phyloP scores from a whole-genome alignment of 2,113 vertebrate species.

The Heteronetta atricapilla region DNA sequence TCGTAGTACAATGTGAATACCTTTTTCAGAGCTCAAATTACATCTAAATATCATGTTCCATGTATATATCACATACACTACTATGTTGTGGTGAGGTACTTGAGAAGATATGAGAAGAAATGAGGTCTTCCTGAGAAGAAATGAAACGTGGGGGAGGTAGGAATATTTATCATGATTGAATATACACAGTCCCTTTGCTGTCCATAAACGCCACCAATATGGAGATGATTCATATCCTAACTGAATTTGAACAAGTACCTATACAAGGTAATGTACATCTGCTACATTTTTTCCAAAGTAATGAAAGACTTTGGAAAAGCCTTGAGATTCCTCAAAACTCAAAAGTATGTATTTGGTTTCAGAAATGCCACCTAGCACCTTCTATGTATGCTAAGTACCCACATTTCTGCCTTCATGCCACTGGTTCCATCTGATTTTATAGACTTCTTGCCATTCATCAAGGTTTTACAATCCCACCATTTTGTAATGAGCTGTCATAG shows the following conservation, averaged over 20 bases:
- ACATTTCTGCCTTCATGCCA: not conserved
- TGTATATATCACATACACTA: not conserved
- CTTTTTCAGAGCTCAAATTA: not conserved
- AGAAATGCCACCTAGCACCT: not conserved
- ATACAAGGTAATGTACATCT: not conserved
- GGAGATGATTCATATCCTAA: not conserved
- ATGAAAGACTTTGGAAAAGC: not conserved
- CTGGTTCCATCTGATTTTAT: not conserved
- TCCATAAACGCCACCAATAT: not conserved
- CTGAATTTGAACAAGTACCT: not conserved
- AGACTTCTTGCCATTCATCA: not conserved
- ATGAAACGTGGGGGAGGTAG: not conserved
- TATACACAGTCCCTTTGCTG: not conserved
- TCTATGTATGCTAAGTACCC: not conserved
- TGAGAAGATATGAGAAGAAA: not conserved
- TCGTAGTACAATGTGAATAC: not conserved
- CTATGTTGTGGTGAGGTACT: not conserved
- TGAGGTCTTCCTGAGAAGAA: not conserved
- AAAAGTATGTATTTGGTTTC: not conserved
- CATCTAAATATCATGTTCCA: not conserved
- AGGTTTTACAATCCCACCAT: not conserved
- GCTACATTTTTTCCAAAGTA: not conserved
- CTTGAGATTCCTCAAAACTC: not conserved
- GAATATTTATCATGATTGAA: not conserved
- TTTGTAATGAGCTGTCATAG: not conserved